These are phyloP conservation scores for Agonum fuliginosum DNA, from an alignment of 2,888 invertebrate species.

Conservation along the genomic window DNA sequence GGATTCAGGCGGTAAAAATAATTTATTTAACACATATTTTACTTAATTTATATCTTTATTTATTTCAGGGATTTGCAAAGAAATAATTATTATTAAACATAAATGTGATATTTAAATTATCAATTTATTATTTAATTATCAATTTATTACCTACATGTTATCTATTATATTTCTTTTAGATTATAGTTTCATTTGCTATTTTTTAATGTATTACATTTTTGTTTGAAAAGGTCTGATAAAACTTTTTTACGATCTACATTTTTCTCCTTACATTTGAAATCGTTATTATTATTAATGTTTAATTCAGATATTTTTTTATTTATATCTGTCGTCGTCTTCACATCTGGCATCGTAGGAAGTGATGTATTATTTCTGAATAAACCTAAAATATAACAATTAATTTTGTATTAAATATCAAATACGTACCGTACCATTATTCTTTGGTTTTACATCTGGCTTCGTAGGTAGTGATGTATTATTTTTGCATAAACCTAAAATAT, in stretches of 20 bases:
- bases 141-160: too few species aligned
- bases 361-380: background rate
- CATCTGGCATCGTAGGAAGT: background rate
- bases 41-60: background rate
- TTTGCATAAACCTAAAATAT: background rate
- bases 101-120: slow-evolving; percentile 16
- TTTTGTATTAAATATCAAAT: background rate
- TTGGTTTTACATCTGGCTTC: background rate
- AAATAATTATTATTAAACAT: slow-evolving; percentile 35
- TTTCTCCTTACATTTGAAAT: background rate
- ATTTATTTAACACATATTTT: background rate
- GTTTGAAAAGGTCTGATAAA: slow-evolving; percentile 34
- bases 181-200: background rate
- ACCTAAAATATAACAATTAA: background rate
- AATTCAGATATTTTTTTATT: slow-evolving; percentile 17
- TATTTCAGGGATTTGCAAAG: slow-evolving; percentile 35
- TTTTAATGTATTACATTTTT: slow-evolving; percentile 38
- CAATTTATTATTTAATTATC: background rate
- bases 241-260: slow-evolving; percentile 40
- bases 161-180: background rate
- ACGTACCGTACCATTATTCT: too few species aligned
- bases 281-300: slow-evolving; percentile 20
- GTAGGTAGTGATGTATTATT: too few species aligned
- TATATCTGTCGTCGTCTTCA: background rate
- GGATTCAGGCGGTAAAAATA: background rate